Conservation (phyloP, 2,797 vertebrate genomes). For the Myotis findleyi region DNA sequence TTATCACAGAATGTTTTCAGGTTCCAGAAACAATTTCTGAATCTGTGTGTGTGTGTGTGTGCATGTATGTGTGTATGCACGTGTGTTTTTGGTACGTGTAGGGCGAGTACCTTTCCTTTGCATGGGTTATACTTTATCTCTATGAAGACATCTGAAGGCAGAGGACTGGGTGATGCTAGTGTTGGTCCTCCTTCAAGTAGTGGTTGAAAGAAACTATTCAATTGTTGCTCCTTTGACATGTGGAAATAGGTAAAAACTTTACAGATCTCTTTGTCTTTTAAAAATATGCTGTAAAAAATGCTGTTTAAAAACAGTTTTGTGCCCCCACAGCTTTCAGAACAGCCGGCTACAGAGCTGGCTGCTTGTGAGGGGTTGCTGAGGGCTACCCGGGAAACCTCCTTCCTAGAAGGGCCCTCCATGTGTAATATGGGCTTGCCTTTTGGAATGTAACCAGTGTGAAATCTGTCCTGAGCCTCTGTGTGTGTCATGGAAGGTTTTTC, state of each 20-base stretch:
- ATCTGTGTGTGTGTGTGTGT: not conserved
- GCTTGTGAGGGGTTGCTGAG: not conserved
- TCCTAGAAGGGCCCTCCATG: not conserved
- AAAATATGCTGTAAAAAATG: not conserved
- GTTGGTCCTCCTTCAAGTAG: not conserved
- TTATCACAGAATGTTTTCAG: not conserved
- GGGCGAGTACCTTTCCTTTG: not conserved
- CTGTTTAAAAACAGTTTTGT: not conserved
- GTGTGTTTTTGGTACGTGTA: not conserved
- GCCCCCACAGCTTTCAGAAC: not conserved
- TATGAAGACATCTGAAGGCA: not conserved
- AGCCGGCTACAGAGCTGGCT: not conserved
- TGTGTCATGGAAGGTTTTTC: not conserved
- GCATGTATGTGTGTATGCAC: not conserved
- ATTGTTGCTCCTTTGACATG: not conserved
- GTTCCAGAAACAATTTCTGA: not conserved
- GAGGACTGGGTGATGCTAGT: not conserved
- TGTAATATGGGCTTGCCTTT: not conserved
- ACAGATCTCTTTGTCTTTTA: not conserved
- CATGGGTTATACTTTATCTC: not conserved
- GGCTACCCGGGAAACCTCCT: not conserved
- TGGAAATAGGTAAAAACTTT: not conserved
- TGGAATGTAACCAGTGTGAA: not conserved
- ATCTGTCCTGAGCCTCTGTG: not conserved
- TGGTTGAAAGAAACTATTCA: not conserved